A percentile compares a stretch with the other conserved stretches of the same genome.
phyloP scores from a whole-genome alignment of 2,797 vertebrate species.

The Linurgus olivaceus region DNA sequence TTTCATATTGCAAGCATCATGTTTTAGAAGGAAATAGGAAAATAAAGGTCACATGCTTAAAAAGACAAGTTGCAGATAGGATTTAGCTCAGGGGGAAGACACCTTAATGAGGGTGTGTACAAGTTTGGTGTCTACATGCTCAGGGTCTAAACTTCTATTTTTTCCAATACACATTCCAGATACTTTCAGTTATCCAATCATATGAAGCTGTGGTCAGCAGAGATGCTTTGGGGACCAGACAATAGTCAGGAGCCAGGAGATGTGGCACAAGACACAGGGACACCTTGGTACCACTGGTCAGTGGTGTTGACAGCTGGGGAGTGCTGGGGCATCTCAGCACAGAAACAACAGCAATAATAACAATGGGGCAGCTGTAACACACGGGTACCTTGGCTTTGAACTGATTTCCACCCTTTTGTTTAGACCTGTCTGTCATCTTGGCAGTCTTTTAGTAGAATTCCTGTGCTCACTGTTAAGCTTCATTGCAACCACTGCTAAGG shows the following conservation, averaged over 20 bases:
- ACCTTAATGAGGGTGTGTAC: neutral
- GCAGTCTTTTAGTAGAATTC: neutral
- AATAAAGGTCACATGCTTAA: neutral
- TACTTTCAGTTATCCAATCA: neutral
- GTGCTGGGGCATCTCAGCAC: neutral
- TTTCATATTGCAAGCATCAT: neutral
- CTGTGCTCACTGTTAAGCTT: neutral
- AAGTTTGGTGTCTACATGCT: neutral
- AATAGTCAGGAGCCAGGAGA: neutral
- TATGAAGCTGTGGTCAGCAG: neutral
- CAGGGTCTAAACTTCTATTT: neutral
- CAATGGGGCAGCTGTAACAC: neutral
- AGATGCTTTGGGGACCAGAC: neutral
- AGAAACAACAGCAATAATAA: neutral
- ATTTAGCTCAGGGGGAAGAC: neutral
- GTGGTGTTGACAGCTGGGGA: neutral
- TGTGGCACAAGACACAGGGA: neutral
- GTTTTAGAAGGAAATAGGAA: neutral
- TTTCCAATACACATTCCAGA: neutral
- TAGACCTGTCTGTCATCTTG: neutral
- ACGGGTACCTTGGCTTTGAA: neutral
- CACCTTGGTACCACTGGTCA: fast-evolving
- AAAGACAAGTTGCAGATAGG: neutral
- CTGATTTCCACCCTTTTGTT: neutral
- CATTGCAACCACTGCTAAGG: neutral